Evolutionary conservation across 2,113 vertebrate species (phyloP), one percentile per base, ranked within the genome.

Genomic region (Macheiramphus alcinus): DNA sequence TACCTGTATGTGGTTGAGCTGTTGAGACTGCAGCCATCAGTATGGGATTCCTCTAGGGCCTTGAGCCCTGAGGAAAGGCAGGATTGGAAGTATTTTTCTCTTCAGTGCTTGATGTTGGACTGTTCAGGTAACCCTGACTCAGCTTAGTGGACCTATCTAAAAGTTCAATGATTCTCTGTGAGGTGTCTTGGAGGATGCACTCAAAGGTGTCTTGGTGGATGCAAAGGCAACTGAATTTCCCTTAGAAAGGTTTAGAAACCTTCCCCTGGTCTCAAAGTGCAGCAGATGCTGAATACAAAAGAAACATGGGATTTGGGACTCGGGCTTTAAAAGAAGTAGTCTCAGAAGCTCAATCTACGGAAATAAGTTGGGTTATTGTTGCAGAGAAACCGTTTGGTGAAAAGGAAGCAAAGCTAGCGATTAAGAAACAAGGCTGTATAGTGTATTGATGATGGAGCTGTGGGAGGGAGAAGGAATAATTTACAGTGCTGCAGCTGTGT

Each of bases 11-110:
- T 65, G 13, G 16, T 70, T 48, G 8, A 70, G 11, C 7, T 65
- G 0, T 50, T 61, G 34, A 43, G 29, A 26, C 26, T 67, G 26
- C 3, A 72, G 26, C 10, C 1, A 5, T 63, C 0, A 2, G 4
- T 71, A 5, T 38, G 65, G 16, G 9, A n/a, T 75, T 13, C 8
- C 5, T 25, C 5, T 38, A 23, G 21, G 78, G 22, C 36, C 21
- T 27, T 58, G 42, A 83, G 45, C 7, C 16, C 34, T 0, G 0
- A 74, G 25, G 9, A 73, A 23, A 23, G 12, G 9, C 6, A 16
- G 23, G 1, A 43, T 13, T 80, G 10, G 50, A 56, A 91, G n/a
- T 63, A 16, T 15, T 81, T 65, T 85, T 80, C 16, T 94, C 6
- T 61, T 62, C 4, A 21, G 17, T 63, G 31, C 13, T 55, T 75